Conservation (phyloP, 2,113 vertebrate genomes). For the Caranx ignobilis region DNA sequence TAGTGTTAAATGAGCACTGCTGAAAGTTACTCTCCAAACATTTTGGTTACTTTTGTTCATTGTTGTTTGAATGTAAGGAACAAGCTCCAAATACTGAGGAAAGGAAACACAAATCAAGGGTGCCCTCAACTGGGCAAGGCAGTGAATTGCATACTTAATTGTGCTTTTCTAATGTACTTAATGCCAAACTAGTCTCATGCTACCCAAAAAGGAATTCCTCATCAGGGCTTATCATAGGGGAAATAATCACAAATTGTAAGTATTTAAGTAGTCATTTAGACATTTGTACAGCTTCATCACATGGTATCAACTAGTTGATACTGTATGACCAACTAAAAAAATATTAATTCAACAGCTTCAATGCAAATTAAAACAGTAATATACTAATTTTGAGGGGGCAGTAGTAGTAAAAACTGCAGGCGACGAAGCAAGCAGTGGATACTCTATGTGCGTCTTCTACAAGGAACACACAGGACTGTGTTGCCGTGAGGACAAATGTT, state of each 20-base stretch:
- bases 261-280: conserved; percentile 39
- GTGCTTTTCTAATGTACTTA: conserved; percentile 67
- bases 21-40: not conserved
- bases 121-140: conserved; percentile 71
- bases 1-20: conserved; percentile 37
- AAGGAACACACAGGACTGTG: conserved; percentile 25
- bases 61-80: conserved; percentile 17
- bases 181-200: conserved; percentile 13
- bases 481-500: conserved; percentile 51
- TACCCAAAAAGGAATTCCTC: conserved; percentile 9
- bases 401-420: conserved; percentile 38
- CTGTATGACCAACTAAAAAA: not conserved
- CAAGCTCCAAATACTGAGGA: conserved; percentile 3
- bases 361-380: not conserved
- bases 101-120: conserved; percentile 39
- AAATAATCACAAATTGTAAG: conserved; percentile 10
- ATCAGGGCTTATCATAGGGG: conserved; percentile 29
- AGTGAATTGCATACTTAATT: conserved; percentile 77
- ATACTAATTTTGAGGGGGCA: not conserved
- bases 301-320: conserved; percentile 26
- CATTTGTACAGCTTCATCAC: conserved; percentile 28
- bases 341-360: not conserved
- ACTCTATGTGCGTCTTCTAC: conserved; percentile 20
- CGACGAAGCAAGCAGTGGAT: conserved; percentile 23
- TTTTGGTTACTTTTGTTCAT: conserved; percentile 27